A percentile compares a stretch with the other conserved stretches of the same genome.
Conservation (phyloP, 2,113 vertebrate species). For the cattle (Bos taurus) region ARS-UCD2.0 NC_037335.1:28974501-28975000, state of each 20-base stretch:
- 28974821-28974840: no score
- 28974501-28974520: neutral
- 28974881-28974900: no score
- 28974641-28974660: neutral
- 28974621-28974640: neutral
- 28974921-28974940: no score
- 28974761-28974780: no score
- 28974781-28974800: no score
- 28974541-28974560: neutral
- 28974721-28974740: neutral
- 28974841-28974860: no score
- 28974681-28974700: neutral
- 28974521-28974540: neutral
- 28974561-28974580: neutral
- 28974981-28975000: no score
- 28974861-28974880: no score
- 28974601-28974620: neutral
- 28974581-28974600: neutral
- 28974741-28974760: neutral
- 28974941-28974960: no score
- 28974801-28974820: no score
- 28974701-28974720: neutral
- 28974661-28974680: neutral
- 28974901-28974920: no score
- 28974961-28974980: no score